phyloP scores from a whole-genome alignment of 1,140 invertebrate species.

The Brachionus rubens region DNA sequence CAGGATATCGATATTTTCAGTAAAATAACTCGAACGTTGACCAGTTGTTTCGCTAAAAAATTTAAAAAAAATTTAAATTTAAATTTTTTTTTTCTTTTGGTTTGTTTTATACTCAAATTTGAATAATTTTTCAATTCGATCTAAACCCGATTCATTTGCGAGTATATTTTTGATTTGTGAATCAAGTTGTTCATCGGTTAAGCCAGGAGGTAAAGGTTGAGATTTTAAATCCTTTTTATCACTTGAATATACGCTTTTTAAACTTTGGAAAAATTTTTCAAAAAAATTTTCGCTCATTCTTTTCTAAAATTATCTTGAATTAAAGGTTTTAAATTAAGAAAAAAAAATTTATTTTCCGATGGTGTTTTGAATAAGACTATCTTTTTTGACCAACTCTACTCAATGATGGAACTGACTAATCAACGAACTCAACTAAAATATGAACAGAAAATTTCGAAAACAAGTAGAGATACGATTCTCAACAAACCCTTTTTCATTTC shows the following conservation, averaged over 20 bases:
- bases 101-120: neutral
- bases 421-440: too few species aligned
- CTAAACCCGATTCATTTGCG: neutral
- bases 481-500: too few species aligned
- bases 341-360: too few species aligned
- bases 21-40: neutral
- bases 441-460: too few species aligned
- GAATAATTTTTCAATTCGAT: conserved; percentile 6
- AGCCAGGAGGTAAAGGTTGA: neutral
- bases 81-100: neutral
- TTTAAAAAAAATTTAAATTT: neutral
- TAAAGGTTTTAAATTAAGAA: too few species aligned
- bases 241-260: neutral
- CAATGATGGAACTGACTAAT: too few species aligned
- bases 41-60: neutral
- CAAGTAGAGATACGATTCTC: too few species aligned
- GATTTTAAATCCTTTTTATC: neutral
- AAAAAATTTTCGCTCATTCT: too few species aligned
- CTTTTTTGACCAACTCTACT: too few species aligned
- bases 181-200: neutral
- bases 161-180: neutral
- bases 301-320: too few species aligned
- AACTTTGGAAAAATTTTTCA: neutral
- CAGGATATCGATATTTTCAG: conserved; percentile 30
- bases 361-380: too few species aligned